A percentile compares a stretch with the other conserved stretches of the same genome.
Conservation (phyloP, 2,888 invertebrate species). For the Alentia gelatinosa region DNA sequence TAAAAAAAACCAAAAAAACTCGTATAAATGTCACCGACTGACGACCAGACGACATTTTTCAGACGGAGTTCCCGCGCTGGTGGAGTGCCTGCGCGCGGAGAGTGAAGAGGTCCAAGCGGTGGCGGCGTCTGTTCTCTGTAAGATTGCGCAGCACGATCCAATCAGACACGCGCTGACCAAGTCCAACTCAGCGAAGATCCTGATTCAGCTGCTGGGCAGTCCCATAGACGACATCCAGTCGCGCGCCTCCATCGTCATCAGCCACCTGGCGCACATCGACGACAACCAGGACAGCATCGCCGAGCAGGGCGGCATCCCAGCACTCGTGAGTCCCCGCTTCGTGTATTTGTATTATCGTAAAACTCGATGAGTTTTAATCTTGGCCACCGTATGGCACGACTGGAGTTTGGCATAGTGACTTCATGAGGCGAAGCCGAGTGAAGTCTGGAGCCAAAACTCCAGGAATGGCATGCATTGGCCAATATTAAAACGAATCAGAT, state of each 20-base stretch:
- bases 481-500: no score
- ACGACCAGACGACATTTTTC: not conserved
- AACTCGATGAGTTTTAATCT: no score
- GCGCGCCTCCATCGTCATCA: constrained; percentile 77
- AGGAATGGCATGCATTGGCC: no score
- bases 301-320: constrained; percentile 73
- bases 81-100: constrained; percentile 73
- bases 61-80: constrained; percentile 78
- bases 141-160: constrained; percentile 78
- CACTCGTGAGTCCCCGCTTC: constrained; percentile 65
- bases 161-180: constrained; percentile 74
- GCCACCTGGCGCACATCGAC: constrained; percentile 78
- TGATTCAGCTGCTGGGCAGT: constrained; percentile 76
- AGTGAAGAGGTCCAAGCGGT: constrained; percentile 77
- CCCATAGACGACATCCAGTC: constrained; percentile 79
- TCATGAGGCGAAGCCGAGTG: no score
- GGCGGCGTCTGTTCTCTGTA: constrained; percentile 79
- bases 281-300: constrained; percentile 75
- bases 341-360: no score
- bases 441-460: no score
- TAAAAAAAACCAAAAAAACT: no score
- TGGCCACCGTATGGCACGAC: no score
- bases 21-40: not conserved
- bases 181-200: constrained; percentile 74
- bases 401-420: no score